Evolutionary conservation across 2,113 vertebrate genomes (phyloP).

Genomic region (Aspidoscelis tigris): DNA sequence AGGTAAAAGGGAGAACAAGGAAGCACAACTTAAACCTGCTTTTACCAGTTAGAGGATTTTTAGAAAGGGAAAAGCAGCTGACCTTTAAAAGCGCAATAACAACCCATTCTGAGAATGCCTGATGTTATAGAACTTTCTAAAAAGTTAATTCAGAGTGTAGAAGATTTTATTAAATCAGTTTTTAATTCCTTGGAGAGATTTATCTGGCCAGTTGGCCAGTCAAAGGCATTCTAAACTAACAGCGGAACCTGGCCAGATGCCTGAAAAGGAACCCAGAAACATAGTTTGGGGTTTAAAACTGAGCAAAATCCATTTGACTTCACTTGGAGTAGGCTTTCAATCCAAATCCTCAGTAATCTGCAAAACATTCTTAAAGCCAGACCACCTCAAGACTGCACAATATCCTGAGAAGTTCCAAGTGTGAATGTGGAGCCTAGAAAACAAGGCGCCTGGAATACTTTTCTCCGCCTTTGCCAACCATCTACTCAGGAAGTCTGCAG

Average conservation of each 20-base stretch:
- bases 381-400: neutral
- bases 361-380: neutral
- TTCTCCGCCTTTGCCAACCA: neutral
- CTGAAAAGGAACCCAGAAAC: conserved; percentile 50
- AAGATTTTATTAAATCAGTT: conserved; percentile 5
- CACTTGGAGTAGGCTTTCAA: neutral
- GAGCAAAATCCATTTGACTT: conserved; percentile 15
- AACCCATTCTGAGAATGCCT: neutral
- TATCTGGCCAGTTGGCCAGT: neutral
- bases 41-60: too few relatives aligned
- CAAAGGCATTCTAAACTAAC: conserved; percentile 46
- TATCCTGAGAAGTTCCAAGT: neutral
- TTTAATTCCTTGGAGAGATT: neutral
- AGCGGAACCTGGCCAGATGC: conserved; percentile 37
- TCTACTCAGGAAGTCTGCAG: neutral
- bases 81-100: neutral
- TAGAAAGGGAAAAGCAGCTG: neutral
- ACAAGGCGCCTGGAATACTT: neutral
- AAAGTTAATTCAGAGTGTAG: conserved; percentile 8
- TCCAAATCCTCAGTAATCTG: neutral
- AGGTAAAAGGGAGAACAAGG: too few relatives aligned
- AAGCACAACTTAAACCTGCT: too few relatives aligned
- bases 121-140: neutral
- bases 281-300: conserved; percentile 35
- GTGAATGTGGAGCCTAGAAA: neutral